Conservation (phyloP, 2,888 invertebrate species). For the Nematopogon swammerdamellus region DNA sequence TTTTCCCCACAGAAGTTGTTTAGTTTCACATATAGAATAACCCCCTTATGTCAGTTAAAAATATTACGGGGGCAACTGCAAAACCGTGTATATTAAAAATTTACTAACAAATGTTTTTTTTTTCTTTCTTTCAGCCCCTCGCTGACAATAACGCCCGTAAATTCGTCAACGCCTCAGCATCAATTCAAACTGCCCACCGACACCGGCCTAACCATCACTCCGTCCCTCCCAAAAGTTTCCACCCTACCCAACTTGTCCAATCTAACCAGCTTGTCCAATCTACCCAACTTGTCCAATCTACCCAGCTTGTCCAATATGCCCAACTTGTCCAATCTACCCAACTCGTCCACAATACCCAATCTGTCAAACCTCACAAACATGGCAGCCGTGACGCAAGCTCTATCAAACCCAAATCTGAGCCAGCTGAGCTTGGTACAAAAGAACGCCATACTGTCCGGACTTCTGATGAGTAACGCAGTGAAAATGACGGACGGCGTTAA, state of each 20-base stretch:
- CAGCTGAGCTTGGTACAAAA: not conserved
- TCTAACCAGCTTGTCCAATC: not conserved
- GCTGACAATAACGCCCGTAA: not conserved
- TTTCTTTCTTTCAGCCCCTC: not conserved
- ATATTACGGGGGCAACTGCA: too few relatives aligned
- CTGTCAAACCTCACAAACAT: not conserved
- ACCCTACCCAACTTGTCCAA: not conserved
- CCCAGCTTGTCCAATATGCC: not conserved
- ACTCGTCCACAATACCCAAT: not conserved
- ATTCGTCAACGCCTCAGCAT: not conserved
- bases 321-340: not conserved
- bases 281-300: not conserved
- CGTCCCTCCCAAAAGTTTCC: not conserved
- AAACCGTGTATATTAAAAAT: too few relatives aligned
- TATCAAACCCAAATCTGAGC: not conserved
- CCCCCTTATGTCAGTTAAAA: too few relatives aligned
- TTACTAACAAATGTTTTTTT: not conserved
- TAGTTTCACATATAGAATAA: too few relatives aligned
- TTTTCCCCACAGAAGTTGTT: too few relatives aligned
- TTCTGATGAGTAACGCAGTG: not conserved
- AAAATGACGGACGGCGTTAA: not conserved
- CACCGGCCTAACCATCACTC: not conserved
- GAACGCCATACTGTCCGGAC: not conserved
- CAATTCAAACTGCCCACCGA: not conserved
- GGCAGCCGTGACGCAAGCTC: not conserved